Evolutionary conservation across 2,888 invertebrate species (phyloP).

Genomic region (Venusia cambrica): DNA sequence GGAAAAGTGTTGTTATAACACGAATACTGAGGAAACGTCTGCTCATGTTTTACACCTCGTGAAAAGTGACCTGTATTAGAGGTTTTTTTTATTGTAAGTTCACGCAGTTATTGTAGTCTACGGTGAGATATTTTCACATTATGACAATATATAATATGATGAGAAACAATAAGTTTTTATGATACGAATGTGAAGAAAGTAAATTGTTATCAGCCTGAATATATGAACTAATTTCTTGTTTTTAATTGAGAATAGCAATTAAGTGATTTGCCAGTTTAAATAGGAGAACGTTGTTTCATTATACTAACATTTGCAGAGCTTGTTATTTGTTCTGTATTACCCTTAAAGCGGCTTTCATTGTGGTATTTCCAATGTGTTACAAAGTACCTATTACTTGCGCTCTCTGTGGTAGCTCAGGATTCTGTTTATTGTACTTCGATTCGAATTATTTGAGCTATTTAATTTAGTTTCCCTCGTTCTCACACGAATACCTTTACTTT

Average conservation of each 20-base stretch:
- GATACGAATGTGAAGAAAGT: too few relatives aligned
- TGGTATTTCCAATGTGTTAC: conserved; percentile 25
- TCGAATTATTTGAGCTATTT: conserved; percentile 14
- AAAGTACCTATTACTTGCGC: conserved; percentile 17
- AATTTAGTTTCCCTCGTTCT: conserved; percentile 10
- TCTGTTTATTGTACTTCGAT: conserved; percentile 11
- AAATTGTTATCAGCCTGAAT: too few relatives aligned
- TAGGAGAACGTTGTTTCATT: conserved; percentile 16
- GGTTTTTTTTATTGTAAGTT: too few relatives aligned
- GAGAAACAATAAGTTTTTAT: too few relatives aligned
- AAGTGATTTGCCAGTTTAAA: conserved; percentile 16
- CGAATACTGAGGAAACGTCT: conserved; percentile 4
- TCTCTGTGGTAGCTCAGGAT: conserved; percentile 19
- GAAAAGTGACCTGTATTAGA: too few relatives aligned
- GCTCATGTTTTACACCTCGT: conserved; percentile 1
- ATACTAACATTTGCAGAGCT: conserved; percentile 18
- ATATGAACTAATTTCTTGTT: too few relatives aligned
- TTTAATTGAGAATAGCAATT: conserved; percentile 12
- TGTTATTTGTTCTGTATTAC: conserved; percentile 17
- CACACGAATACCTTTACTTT: too few relatives aligned
- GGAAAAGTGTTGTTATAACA: conserved; percentile 12
- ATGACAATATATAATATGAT: too few relatives aligned
- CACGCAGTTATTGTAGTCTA: too few relatives aligned
- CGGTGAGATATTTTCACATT: too few relatives aligned
- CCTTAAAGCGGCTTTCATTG: conserved; percentile 16